Evolutionary conservation across 2,797 vertebrate species (phyloP).

Genomic region (Threskiornis aethiopicus): DNA sequence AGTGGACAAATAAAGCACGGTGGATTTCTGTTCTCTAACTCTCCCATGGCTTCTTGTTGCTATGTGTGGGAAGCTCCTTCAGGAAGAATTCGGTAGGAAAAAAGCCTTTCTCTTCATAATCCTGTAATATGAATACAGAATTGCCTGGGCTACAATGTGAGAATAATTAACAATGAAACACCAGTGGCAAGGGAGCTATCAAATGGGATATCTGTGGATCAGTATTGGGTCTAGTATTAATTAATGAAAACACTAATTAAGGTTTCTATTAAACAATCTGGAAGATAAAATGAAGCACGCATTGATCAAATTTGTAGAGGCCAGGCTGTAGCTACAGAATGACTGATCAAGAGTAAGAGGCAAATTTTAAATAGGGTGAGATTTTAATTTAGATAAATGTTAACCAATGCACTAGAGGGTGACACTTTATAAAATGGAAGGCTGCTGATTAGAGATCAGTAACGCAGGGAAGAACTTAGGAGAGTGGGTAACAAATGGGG

Average conservation of each 20-base stretch:
- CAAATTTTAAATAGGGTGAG: slow-evolving; percentile 46
- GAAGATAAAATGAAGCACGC: background rate
- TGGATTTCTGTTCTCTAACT: background rate
- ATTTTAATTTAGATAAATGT: slow-evolving; percentile 71
- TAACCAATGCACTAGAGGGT: slow-evolving; percentile 10
- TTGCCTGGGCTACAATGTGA: background rate
- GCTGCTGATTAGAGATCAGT: background rate
- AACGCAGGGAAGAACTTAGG: background rate
- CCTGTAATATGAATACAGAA: background rate
- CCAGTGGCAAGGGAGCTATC: background rate
- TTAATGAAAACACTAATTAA: slow-evolving; percentile 55
- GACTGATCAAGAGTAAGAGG: slow-evolving; percentile 35
- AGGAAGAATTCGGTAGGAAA: background rate
- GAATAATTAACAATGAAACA: background rate
- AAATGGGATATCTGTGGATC: background rate
- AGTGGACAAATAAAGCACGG: background rate
- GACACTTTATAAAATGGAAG: background rate
- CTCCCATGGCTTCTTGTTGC: background rate
- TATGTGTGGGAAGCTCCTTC: background rate
- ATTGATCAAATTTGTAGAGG: slow-evolving; percentile 23
- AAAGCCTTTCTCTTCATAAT: background rate
- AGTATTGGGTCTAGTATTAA: background rate
- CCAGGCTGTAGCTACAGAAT: background rate
- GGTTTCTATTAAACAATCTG: slow-evolving; percentile 26
- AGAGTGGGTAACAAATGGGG: background rate